Evolutionary conservation across 1,140 invertebrate species (phyloP).

Genomic region (Aethina tumida): DNA sequence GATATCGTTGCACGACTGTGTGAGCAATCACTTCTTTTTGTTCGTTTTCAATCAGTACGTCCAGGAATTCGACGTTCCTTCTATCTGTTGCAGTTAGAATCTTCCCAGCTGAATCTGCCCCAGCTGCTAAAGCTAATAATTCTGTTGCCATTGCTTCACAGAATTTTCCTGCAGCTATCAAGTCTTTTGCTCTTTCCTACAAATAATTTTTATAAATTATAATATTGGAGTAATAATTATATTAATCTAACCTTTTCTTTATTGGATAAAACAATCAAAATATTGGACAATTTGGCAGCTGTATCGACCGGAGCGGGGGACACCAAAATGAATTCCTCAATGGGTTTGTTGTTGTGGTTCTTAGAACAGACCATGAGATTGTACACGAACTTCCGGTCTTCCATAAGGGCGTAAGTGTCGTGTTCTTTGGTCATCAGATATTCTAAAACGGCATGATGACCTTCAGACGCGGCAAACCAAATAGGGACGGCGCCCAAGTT

Average conservation of each 20-base stretch:
- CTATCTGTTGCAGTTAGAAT: constrained; percentile 86
- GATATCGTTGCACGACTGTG: constrained; percentile 78
- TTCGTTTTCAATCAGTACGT: constrained; percentile 96
- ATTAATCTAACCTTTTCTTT: too few species aligned
- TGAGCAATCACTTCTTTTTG: constrained; percentile 94
- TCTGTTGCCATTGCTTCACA: constrained; percentile 97
- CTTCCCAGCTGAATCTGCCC: constrained; percentile 83
- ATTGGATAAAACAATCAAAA: constrained; percentile 77
- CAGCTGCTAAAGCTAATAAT: constrained; percentile 84
- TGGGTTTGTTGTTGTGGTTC: constrained; percentile 89
- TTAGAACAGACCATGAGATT: constrained; percentile 98
- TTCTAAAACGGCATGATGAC: constrained; percentile 90
- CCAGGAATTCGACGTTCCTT: constrained; percentile 87
- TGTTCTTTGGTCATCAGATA: constrained; percentile 97
- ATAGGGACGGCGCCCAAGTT: constrained; percentile 90
- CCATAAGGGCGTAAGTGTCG: constrained; percentile 93
- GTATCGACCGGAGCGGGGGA: constrained; percentile 96
- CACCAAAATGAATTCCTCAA: constrained; percentile 93
- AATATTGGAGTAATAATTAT: too few species aligned
- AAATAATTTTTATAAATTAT: too few species aligned
- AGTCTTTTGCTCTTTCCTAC: constrained; percentile 93
- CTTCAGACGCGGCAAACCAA: constrained; percentile 94
- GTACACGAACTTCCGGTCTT: constrained; percentile 95
- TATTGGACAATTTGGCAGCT: constrained; percentile 92
- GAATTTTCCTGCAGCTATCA: constrained; percentile 88